Evolutionary conservation across 2,797 vertebrate genomes (phyloP).

Genomic region (Thripadectes ignobilis): DNA sequence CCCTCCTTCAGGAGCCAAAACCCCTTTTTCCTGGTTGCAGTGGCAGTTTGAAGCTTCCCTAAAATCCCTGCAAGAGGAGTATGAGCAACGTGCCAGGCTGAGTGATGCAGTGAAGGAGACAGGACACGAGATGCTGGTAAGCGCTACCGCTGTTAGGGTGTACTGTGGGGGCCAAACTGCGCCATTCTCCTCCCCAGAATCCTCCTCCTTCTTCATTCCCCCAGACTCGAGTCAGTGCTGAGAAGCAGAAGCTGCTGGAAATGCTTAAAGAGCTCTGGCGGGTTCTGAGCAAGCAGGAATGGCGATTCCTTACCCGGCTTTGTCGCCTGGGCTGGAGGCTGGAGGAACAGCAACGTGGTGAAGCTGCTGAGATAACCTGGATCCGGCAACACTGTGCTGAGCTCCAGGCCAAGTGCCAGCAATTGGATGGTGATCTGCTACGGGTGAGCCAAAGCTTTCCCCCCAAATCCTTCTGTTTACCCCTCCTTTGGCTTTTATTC

Average conservation of each 20-base stretch:
- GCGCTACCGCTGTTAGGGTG: background rate
- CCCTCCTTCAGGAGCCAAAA: background rate
- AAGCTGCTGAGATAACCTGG: background rate
- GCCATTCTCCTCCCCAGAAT: background rate
- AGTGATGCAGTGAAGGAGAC: background rate
- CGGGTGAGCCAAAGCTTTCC: background rate
- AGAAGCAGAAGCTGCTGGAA: background rate
- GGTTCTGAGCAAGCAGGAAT: background rate
- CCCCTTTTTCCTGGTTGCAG: background rate
- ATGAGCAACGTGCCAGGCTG: rapidly evolving
- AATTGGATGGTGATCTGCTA: background rate
- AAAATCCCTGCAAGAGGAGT: background rate
- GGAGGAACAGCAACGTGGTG: background rate
- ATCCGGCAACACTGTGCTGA: background rate
- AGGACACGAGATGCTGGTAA: background rate
- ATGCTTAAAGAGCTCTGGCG: rapidly evolving
- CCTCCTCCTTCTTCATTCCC: background rate
- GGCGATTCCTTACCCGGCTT: rapidly evolving
- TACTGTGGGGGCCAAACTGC: too few species aligned
- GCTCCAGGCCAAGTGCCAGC: background rate
- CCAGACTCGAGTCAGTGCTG: background rate
- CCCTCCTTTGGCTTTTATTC: background rate
- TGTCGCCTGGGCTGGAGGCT: rapidly evolving
- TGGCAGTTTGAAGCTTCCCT: background rate
- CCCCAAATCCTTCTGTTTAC: background rate